Percentiles rank a stretch among this genome's conserved stretches.
Evolutionary conservation across 2,113 vertebrate genomes (phyloP).

Genomic region (Anolis sagrei): DNA sequence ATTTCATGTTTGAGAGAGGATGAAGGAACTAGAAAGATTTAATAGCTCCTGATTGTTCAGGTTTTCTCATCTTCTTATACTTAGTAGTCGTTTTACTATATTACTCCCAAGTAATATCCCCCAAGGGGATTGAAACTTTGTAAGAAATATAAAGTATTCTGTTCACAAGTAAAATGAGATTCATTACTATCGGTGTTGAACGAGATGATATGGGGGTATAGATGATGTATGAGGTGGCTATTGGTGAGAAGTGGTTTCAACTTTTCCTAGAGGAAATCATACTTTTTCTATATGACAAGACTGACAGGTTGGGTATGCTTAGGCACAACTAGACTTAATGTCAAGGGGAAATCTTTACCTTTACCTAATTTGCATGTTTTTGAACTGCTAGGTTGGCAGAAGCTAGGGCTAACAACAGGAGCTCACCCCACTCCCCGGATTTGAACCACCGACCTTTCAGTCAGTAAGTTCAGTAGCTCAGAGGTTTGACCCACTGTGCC

Average conservation of each 20-base stretch:
- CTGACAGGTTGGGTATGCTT: neutral
- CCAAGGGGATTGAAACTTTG: too few species aligned
- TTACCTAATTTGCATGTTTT: too few species aligned
- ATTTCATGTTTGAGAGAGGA: neutral
- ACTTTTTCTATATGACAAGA: neutral
- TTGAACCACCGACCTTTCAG: too few species aligned
- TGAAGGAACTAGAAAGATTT: neutral
- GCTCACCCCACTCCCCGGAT: too few species aligned
- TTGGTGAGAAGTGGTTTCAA: neutral
- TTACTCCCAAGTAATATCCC: neutral
- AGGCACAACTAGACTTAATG: too few species aligned
- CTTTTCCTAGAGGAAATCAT: neutral
- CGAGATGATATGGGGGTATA: neutral
- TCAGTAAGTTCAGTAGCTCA: too few species aligned
- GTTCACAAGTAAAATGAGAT: neutral
- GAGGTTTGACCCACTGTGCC: too few species aligned
- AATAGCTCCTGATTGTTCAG: neutral
- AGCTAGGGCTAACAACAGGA: too few species aligned
- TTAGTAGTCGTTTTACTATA: neutral
- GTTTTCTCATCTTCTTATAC: neutral
- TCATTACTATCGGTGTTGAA: neutral
- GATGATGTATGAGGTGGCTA: neutral
- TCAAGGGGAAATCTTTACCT: too few species aligned
- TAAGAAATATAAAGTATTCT: neutral
- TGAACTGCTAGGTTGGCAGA: too few species aligned